These are phyloP conservation scores for Rallus limicola DNA, from an alignment of 2,113 vertebrate species.

Conservation along the genomic window DNA sequence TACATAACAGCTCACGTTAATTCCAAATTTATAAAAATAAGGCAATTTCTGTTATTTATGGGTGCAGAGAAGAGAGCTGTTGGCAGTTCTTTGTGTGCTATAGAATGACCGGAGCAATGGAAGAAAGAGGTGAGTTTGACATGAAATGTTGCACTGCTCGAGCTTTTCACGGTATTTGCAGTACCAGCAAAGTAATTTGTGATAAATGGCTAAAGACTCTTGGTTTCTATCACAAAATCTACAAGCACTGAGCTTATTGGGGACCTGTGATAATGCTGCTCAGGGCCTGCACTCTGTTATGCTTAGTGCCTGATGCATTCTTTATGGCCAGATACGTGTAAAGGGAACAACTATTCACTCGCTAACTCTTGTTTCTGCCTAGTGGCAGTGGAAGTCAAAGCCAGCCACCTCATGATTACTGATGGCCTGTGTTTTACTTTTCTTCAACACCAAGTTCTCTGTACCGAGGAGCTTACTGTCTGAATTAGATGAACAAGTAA, in stretches of 20 bases:
- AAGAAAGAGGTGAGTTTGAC: conserved; percentile 31
- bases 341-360: conserved; percentile 1
- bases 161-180: not conserved
- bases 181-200: conserved; percentile 39
- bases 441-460: not conserved
- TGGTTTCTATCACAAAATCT: conserved; percentile 51
- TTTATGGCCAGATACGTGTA: conserved; percentile 3
- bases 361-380: conserved; percentile 53
- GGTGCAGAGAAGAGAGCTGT: conserved; percentile 42
- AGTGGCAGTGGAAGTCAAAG: conserved; percentile 3
- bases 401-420: not conserved
- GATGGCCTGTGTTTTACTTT: not conserved
- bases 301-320: conserved; percentile 21
- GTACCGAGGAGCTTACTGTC: not conserved
- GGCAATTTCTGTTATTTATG: conserved; percentile 61
- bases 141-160: conserved; percentile 45
- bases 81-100: conserved; percentile 62
- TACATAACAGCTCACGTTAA: not conserved
- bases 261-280: conserved; percentile 42
- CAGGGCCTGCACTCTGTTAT: not conserved
- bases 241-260: conserved; percentile 8
- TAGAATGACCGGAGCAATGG: conserved; percentile 19
- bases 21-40: conserved; percentile 47
- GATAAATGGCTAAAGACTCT: conserved; percentile 41
- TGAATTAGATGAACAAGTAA: not conserved